These are phyloP conservation scores for Petrocephalus schoutedeni DNA, from an alignment of 2,797 vertebrate species.

Conservation along the genomic window DNA sequence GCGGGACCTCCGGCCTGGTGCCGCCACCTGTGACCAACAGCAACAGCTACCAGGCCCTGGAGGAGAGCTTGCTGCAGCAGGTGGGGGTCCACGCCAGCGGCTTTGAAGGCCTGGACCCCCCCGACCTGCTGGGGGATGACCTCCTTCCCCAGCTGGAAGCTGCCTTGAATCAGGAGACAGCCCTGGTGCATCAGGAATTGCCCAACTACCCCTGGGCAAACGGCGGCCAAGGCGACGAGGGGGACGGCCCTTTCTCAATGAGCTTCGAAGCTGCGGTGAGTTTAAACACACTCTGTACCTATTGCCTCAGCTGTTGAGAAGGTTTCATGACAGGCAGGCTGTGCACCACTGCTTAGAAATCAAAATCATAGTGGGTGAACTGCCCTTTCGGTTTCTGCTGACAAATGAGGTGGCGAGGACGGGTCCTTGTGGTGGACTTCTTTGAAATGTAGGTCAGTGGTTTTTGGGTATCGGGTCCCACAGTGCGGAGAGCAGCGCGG, in stretches of 20 bases:
- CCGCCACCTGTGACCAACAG: conserved; percentile 46
- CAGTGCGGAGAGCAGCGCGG: neutral
- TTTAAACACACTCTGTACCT: neutral
- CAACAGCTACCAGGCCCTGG: conserved; percentile 81
- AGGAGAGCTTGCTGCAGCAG: conserved; percentile 75
- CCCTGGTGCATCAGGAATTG: conserved; percentile 61
- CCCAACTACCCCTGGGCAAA: conserved; percentile 58
- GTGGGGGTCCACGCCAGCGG: conserved; percentile 72
- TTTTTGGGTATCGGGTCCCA: neutral
- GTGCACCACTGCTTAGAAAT: neutral
- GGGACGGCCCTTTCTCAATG: conserved; percentile 42
- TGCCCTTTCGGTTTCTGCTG: neutral
- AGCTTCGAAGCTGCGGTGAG: conserved; percentile 41
- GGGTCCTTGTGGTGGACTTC: neutral
- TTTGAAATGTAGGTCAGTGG: neutral
- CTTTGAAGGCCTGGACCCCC: conserved; percentile 78
- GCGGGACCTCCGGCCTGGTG: conserved; percentile 67
- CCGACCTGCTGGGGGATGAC: conserved; percentile 82
- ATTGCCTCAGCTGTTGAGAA: neutral
- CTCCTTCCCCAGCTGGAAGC: conserved; percentile 87
- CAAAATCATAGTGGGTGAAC: neutral
- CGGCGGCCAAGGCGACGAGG: conserved; percentile 41
- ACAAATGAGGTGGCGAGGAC: neutral
- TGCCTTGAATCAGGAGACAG: conserved; percentile 73
- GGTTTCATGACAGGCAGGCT: neutral